phyloP scores from a whole-genome alignment of 2,888 invertebrate species.

The Atrina japonica region DNA sequence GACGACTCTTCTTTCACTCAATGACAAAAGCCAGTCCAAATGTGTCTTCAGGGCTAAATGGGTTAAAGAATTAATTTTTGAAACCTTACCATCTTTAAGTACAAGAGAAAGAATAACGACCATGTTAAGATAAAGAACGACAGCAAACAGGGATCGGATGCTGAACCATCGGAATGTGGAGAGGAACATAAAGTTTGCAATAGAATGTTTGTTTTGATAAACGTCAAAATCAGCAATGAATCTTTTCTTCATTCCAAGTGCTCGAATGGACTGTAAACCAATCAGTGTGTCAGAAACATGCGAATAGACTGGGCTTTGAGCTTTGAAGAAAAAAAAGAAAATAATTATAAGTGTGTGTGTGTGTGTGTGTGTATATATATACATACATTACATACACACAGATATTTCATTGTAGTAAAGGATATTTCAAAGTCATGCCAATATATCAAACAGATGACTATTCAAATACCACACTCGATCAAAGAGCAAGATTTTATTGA shows the following conservation, averaged over 20 bases:
- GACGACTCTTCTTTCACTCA: too few relatives aligned
- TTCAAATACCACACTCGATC: too few relatives aligned
- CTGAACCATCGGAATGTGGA: constrained; percentile 95
- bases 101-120: constrained; percentile 44
- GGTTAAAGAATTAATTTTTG: too few relatives aligned
- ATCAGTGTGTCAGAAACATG: constrained; percentile 93
- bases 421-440: too few relatives aligned
- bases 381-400: too few relatives aligned
- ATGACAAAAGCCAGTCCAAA: too few relatives aligned
- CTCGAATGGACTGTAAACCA: constrained; percentile 94
- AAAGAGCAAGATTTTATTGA: too few relatives aligned
- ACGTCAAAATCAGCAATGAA: constrained; percentile 83
- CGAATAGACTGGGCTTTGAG: constrained; percentile 94
- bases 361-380: too few relatives aligned
- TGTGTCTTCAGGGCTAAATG: too few relatives aligned
- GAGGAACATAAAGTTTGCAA: constrained; percentile 94
- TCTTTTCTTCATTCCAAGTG: constrained; percentile 90
- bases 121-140: constrained; percentile 47
- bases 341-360: not conserved
- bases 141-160: constrained; percentile 38
- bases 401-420: not conserved
- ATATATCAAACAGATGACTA: too few relatives aligned
- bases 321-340: constrained; percentile 81
- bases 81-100: constrained; percentile 48
- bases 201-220: constrained; percentile 87